Evolutionary conservation across 2,888 invertebrate genomes (phyloP), one percentile per base, ranked within the genome.

Genomic region (Apamea epomidion): DNA sequence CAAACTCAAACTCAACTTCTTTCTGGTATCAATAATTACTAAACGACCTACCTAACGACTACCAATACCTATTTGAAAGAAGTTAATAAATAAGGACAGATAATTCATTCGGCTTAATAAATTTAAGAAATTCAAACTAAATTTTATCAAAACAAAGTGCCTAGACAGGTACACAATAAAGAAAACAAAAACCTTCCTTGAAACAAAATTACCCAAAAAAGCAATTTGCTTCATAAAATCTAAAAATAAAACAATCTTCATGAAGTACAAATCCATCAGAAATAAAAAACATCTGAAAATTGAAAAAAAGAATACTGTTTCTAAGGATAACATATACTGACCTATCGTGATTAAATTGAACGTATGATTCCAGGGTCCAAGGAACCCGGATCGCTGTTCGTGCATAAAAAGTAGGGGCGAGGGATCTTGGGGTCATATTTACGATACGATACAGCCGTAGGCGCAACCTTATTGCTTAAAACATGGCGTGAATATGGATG

Each of bases 301-400:
- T 73, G 32, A 67, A 58, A 69, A 37, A 51, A 75, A 62, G 37
- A 78, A 60, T 25, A 62, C 51, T 45, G 25, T 54, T 71, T 74
- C 64, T 2, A 62, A 45, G 48, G 42, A 48, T 62, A 80, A 85
- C 42, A 83, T 58, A 83, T 60, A 86, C 71, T 76, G 83, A 87
- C 70, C 78, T 82, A 83, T 88, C 75, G 62, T 62, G 85, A 82
- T 85, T 88, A 87, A 85, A 88, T 87, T 88, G 84, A 80, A 88
- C 88, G 86, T 82, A 77, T 86, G 76, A 88, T 82, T 82, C 75
- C 51, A 78, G 42, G 60, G 58, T 42, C 29, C 74, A 51, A 65
- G 73, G 62, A 68, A 73, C 74, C 67, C 83, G 51, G 64, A 78
- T 79, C 65, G 76, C 74, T 58, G 67, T 78, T 74, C 87, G 86